Evolutionary conservation across 2,113 vertebrate genomes (phyloP).

Genomic region (Channa argus): DNA sequence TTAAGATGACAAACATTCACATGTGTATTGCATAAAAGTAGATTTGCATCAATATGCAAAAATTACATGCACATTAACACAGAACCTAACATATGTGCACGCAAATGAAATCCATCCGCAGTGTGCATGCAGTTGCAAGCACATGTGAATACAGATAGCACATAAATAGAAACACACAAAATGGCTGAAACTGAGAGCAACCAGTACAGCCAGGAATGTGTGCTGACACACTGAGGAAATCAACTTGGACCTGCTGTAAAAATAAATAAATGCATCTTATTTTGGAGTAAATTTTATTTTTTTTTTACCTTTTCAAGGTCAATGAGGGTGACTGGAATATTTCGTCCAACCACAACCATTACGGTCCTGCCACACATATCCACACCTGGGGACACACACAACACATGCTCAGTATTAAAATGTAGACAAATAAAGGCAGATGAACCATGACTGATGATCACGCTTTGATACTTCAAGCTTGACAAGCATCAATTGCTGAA

Average conservation of each 20-base stretch:
- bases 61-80: not conserved
- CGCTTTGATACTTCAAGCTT: too few relatives aligned
- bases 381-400: slow-evolving; percentile 83
- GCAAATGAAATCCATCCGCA: not conserved
- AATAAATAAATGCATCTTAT: not conserved
- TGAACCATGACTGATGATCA: not conserved
- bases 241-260: too few relatives aligned
- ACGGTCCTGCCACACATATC: slow-evolving; percentile 94
- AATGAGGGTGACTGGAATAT: slow-evolving; percentile 94
- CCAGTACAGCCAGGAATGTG: too few relatives aligned
- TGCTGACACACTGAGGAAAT: too few relatives aligned
- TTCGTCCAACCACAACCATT: slow-evolving; percentile 96
- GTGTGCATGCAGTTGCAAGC: too few relatives aligned
- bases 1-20: too few relatives aligned
- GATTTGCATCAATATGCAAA: not conserved
- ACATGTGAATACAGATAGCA: not conserved
- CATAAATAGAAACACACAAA: not conserved
- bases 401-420: not conserved
- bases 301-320: slow-evolving; percentile 94
- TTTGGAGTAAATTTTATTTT: not conserved
- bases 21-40: not conserved
- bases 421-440: not conserved
- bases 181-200: not conserved
- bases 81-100: not conserved
- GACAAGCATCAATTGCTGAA: too few relatives aligned